Base-by-base conservation (phyloP, 1,140 invertebrate genomes). In the Drosophila triauraria region DNA sequence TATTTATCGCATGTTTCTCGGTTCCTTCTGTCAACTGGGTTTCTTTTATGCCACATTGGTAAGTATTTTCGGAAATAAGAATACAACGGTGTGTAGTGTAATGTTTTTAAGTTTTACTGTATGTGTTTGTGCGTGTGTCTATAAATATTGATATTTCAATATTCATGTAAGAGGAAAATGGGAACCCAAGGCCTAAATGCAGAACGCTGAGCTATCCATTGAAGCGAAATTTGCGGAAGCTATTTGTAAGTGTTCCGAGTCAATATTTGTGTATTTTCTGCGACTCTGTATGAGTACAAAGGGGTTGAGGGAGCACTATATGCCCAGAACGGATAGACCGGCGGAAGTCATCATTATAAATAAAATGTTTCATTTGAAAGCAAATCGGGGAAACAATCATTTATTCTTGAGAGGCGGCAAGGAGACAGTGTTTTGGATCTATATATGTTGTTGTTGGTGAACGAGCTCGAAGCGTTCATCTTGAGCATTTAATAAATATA, bases 341-440 rank as follows among this genome's bases (percentile, higher is more conserved):
- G 51, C 83, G 83, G 83, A 86, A 83, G 83, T 86, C 83, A 86
- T 86, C 79, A 87, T 87, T 86, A 86, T 86, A 86, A 87, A 86
- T 86, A 86, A 86, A 87, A 75, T 78, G 53, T 70, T 56, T 80
- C 46, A 87, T 68, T 83, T 77, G 76, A 80, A 82, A 87, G 76
- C 61, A 48, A 87, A 85, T 69, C 68, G 74, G 63, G 64, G 62
- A 84, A 85, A 85, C 64, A 84, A 84, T 80, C 53, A 67, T 67
- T 80, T 80, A 43, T 83, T 79, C 46, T 67, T 71, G 61, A 63
- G 64, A 50, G 51, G 59, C 58, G 58, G 46, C 42, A 54, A 43
- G 47, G 30, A 43, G n/a, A 40, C 40, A 27, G 54, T 27, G 38
- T 8, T 61, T 53, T 47, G 7, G 42, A 30, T 35, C 10, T 54